These are phyloP conservation scores for Laticauda colubrina DNA, from an alignment of 2,113 vertebrate genomes.

Conservation along the genomic window DNA sequence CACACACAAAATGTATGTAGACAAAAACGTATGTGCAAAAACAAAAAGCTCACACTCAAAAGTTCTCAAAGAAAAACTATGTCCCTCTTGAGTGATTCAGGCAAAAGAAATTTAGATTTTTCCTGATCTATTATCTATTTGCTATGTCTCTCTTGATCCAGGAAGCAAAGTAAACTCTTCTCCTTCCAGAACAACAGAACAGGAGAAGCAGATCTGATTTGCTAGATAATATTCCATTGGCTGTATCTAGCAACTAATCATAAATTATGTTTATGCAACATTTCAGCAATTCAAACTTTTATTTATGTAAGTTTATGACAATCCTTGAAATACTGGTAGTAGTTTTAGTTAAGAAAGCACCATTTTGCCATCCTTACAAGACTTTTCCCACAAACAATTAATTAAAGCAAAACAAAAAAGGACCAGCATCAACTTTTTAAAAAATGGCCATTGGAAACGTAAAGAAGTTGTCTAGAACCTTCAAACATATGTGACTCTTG, in stretches of 20 bases:
- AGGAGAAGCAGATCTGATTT: neutral
- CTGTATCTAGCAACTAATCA: neutral
- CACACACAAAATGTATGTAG: too few species aligned
- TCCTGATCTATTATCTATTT: neutral
- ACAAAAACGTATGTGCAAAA: neutral
- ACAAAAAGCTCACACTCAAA: conserved; percentile 17
- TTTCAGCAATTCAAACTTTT: neutral
- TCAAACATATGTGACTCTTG: neutral
- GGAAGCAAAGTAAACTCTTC: neutral
- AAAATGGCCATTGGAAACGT: neutral
- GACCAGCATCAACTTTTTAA: neutral
- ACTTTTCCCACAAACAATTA: neutral
- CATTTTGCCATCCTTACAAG: neutral
- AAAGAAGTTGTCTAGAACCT: neutral
- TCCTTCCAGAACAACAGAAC: neutral
- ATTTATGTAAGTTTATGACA: neutral
- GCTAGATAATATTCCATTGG: neutral
- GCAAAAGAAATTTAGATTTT: neutral
- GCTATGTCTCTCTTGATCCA: neutral
- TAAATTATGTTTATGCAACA: neutral
- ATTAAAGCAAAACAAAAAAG: neutral
- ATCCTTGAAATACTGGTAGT: neutral
- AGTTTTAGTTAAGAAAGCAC: neutral
- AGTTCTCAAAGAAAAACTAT: neutral
- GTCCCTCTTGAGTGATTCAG: neutral